Evolutionary conservation across 2,888 invertebrate genomes (phyloP).

Genomic region (Hirtodrosophila duncani): DNA sequence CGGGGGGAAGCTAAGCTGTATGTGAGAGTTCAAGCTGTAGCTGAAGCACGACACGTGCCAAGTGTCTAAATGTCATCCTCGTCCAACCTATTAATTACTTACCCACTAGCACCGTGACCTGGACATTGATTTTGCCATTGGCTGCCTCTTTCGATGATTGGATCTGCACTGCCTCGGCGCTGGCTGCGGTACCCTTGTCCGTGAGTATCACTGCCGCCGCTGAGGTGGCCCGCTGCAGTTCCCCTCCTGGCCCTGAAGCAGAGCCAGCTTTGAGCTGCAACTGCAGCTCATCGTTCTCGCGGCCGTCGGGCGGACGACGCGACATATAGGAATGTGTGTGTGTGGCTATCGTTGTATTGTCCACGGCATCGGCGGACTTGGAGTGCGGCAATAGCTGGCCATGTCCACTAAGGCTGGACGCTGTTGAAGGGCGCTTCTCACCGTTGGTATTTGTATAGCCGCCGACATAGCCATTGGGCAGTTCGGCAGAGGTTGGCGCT

Average conservation of each 20-base stretch:
- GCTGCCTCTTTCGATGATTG: conserved; percentile 80
- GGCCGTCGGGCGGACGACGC: conserved; percentile 86
- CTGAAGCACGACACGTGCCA: conserved; percentile 15
- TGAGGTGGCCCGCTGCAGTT: conserved; percentile 73
- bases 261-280: conserved; percentile 76
- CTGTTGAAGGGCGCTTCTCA: conserved; percentile 60
- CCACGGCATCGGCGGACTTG: conserved; percentile 69
- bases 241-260: conserved; percentile 61
- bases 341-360: conserved; percentile 49
- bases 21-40: too few species aligned
- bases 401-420: conserved; percentile 63
- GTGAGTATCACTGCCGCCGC: conserved; percentile 80
- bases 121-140: conserved; percentile 93
- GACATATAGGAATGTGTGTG: conserved; percentile 74
- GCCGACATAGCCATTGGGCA: conserved; percentile 56
- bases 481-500: conserved; percentile 38
- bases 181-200: conserved; percentile 77
- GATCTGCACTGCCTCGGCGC: conserved; percentile 74
- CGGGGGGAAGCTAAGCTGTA: background rate
- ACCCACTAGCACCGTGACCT: conserved; percentile 90
- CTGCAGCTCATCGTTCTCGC: conserved; percentile 85
- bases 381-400: conserved; percentile 64
- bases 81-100: too few species aligned
- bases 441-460: conserved; percentile 29
- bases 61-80: too few species aligned